Base-by-base conservation (phyloP, 30 jellyfish, hydroid and myxozoan species). In the Turritopsis dohrnii region DNA sequence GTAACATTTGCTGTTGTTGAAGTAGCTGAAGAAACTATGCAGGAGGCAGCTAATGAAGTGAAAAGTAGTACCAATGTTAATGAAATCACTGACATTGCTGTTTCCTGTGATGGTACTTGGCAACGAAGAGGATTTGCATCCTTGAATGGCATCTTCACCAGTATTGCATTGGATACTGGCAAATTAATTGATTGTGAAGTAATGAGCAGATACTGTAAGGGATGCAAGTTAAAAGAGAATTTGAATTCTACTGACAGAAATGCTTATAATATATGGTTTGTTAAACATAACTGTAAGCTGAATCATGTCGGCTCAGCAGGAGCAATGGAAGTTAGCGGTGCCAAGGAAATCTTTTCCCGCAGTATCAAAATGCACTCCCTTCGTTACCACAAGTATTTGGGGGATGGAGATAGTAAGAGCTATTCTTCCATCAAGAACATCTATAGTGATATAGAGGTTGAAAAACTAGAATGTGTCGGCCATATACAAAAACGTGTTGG, bases 401-500 rank as follows among this genome's bases (percentile, higher is more conserved):
- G 60, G 31, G 89, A 83, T 72, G 86, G 89, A 23, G 89, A 83
- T 16, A 83, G 89, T 74, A 83, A 83, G 66, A 76, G 85, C 60
- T 83, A 66, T 83, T 41, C 74, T 28, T 29, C 41, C n/a, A 54
- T 69, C 18, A 18, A 71, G 72, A 29, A 60, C 9, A 28, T 21
- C 18, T 54, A 81, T 30, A 74, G 21, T 28, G 85, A 66, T 71
- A 16, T 27, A 16, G 24, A 24, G 25, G 84, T 71, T 19, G 71
- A 66, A 72, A 83, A 72, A 83, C 66, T 29, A 0, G 84, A 83
- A 72, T 83, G 89, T 72, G 60, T 41, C 9, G 60, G 74, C 74
- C 89, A 84, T 52, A 84, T 84, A 0, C 90, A 84, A 53, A 74
- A 84, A 52, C 53, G 90, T 21, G 75, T 85, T 8, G 92, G 92